Base-by-base conservation (phyloP, 1,140 invertebrate species). In the Drosophila obscura region DNA sequence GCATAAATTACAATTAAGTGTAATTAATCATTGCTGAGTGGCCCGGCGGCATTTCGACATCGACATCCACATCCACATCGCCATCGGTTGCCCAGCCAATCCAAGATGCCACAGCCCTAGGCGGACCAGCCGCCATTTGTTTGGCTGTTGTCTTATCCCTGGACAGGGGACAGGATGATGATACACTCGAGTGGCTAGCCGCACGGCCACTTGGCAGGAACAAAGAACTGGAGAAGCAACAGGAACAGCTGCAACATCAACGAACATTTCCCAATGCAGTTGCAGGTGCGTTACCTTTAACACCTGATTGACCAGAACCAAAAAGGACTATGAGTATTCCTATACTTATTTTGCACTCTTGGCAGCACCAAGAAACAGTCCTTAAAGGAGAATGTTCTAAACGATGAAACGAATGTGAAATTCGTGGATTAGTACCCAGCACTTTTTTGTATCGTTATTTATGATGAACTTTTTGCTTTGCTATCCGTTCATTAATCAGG, bases 1-100 rank as follows among this genome's bases (percentile, higher is more conserved):
- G 68, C 83, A 80, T 85, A 85, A 85, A 85, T 88, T 80, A 83
- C 83, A 88, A 88, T 88, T 88, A 88, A 80, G 68, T 77, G 79
- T 88, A 88, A 88, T 88, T 88, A 88, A 88, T 88, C 83, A 88
- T 78, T 72, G 68, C 62, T 87, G 82, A 71, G 67, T 71, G 67
- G 67, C 67, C 67, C 45, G 45, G n/a, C 67, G 67, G 67, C 67
- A 46, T 43, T 59, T 58, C 41, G 55, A 56, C 61, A 69, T 69
- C 64, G 64, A 56, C 45, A 35, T 63, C 35, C 35, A 35, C 35
- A 39, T 39, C 35, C 11, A 4, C 35, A 39, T 35, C 31, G 9
- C 31, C 60, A 55, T 71, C 66, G 62, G 50, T 28, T 11, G 43
- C 52, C 13, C 41, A 52, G 64, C 66, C 66, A 58, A 68, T 68